Percentiles rank a stretch among this genome's conserved stretches.
These are phyloP conservation scores for Cyprinodon tularosa DNA, from an alignment of 2,113 vertebrate species.

Conservation along the genomic window DNA sequence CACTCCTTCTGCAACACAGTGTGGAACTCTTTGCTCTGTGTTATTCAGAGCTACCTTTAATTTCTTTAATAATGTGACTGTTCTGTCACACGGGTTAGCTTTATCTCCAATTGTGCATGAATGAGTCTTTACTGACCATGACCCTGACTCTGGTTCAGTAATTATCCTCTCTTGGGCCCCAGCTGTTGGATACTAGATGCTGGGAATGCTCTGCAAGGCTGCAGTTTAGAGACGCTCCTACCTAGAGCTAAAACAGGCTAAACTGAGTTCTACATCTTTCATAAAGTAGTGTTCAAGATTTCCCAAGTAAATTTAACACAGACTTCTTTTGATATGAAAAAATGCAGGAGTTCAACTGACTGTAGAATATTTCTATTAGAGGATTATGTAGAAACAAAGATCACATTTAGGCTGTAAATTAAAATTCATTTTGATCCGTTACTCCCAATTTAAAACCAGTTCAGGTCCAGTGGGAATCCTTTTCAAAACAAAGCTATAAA, in stretches of 20 bases:
- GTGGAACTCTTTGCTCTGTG: not conserved
- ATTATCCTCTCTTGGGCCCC: too few relatives aligned
- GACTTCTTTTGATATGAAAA: not conserved
- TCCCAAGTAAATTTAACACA: not conserved
- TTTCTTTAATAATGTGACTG: not conserved
- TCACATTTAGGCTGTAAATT: too few relatives aligned
- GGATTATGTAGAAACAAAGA: not conserved
- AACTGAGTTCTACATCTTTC: not conserved
- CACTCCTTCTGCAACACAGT: not conserved
- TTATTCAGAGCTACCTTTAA: not conserved
- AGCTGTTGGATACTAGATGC: too few relatives aligned
- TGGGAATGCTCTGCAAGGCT: too few relatives aligned
- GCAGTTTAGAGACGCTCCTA: too few relatives aligned
- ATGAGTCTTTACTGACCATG: not conserved
- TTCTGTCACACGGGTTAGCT: not conserved
- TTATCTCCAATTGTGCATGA: not conserved
- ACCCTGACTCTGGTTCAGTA: too few relatives aligned
- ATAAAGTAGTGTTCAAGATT: not conserved
- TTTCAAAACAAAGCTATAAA: too few relatives aligned
- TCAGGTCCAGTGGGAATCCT: not conserved
- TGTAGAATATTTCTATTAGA: not conserved
- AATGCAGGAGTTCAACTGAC: not conserved
- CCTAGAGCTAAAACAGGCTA: not conserved
- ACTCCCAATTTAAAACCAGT: too few relatives aligned
- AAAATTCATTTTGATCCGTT: not conserved